Base-by-base conservation (phyloP, 2,888 invertebrate genomes). In the Apodemia mormo region DNA sequence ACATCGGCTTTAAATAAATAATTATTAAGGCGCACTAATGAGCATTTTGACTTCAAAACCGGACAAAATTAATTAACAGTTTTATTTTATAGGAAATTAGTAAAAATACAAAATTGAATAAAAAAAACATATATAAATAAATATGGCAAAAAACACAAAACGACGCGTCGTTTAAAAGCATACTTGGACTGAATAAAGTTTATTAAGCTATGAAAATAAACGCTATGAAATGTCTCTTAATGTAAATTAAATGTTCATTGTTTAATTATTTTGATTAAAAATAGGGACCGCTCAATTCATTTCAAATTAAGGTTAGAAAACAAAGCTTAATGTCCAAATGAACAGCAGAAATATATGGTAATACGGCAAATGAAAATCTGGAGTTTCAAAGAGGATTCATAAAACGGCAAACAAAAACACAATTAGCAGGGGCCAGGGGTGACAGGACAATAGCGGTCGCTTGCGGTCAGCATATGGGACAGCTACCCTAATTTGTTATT, bases 401-500 rank as follows among this genome's bases (percentile, higher is more conserved):
- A 84, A 88, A 89, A 85, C 84, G 86, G 81, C 87, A 88, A 91
- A 90, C 89, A 90, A 90, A 90, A 90, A 87, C 85, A 87, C 84
- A 90, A 90, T 89, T 90, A 89, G 83, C 81, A 12, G 33, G 78
- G 74, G 76, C 79, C 79, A 76, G 77, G 86, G 88, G 85, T 79
- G 80, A 78, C 77, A 80, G 76, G 75, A 89, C 86, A 89, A 89
- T 86, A 79, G 83, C 80, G 80, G 75, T 72, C 80, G 80, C 74
- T 72, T 74, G 78, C 76, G 79, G 83, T 80, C 83, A 82, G 79
- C 80, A 79, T 80, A 84, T 77, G 80, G 82, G 76, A 77, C 80
- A 82, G 82, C 83, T 85, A 90, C 90, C 91, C 90, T 89, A 89
- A 90, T 89, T 90, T 88, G 88, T 89, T 87, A 87, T 84, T 85